Evolutionary conservation across 1,140 invertebrate genomes (phyloP), one percentile per base, ranked within the genome.

Genomic region (Drosophila funebris): DNA sequence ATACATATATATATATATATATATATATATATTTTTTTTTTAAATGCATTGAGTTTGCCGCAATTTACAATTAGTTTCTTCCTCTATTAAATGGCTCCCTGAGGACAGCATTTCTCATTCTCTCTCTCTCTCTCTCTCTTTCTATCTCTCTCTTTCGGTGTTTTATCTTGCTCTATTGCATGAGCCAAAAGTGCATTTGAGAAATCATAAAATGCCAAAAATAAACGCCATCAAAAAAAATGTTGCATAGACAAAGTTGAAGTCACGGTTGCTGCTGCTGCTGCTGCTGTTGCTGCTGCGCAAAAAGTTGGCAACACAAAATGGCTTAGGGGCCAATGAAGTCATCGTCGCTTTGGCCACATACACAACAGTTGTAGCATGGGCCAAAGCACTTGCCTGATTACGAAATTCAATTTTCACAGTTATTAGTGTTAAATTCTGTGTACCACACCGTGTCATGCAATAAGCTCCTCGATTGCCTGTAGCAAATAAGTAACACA

Each of bases 211-310:
- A 88, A 88, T 79, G 66, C 68, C 76, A 79, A 88, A 88, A 78
- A 88, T 77, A 79, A 88, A 88, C 73, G 78, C 73, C 58, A 88
- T 88, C 64, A 76, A 88, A 83, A 76, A 88, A 83, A 87, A 68
- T 83, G 83, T 89, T 62, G 66, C 83, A 58, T 68, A 74, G 70
- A 81, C 82, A 75, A 87, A 88, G 78, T 83, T 88, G 67, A 81
- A 72, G 70, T 43, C 18, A 44, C 41, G 20, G 41, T 44, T 44
- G 18, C 41, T 11, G 20, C 11, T 31, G 39, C 41, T 48, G 63
- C 43, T 18, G 11, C 43, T 46, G 11, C 22, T 24, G n/a, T 18
- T 8, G 22, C 8, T 39, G 44, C 41, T 54, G 67, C 37, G 68
- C 52, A 66, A 57, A 71, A 71, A 71, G 52, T 71, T 71, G 61